phyloP scores from a whole-genome alignment of 2,888 invertebrate species.

The Abrostola tripartita region DNA sequence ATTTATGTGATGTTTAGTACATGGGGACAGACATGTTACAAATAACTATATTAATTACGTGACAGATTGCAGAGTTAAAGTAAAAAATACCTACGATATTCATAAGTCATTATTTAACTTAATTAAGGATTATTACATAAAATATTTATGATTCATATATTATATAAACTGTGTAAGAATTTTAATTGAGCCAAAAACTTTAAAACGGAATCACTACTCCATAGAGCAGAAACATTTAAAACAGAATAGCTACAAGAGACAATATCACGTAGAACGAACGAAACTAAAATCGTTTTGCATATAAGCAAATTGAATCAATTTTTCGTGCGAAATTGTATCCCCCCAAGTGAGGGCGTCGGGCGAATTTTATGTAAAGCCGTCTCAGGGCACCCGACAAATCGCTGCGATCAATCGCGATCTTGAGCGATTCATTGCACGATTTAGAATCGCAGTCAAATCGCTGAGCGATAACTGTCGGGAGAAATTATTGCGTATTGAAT shows the following conservation, averaged over 20 bases:
- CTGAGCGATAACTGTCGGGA: slow-evolving; percentile 44
- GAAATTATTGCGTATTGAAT: slow-evolving; percentile 46
- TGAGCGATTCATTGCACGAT: slow-evolving; percentile 55
- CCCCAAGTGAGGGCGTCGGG: slow-evolving; percentile 45
- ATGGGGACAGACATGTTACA: too few relatives aligned
- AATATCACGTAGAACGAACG: slow-evolving; percentile 45
- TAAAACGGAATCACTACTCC: slow-evolving; percentile 18
- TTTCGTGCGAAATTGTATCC: slow-evolving; percentile 77
- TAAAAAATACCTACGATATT: too few relatives aligned
- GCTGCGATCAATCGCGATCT: slow-evolving; percentile 60
- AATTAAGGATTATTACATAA: too few relatives aligned
- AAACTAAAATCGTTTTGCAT: slow-evolving; percentile 74
- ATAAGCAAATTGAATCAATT: slow-evolving; percentile 82
- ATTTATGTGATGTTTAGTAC: too few relatives aligned
- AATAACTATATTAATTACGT: too few relatives aligned
- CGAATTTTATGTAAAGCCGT: slow-evolving; percentile 59
- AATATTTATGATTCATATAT: too few relatives aligned
- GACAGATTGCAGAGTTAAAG: too few relatives aligned
- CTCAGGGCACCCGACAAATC: slow-evolving; percentile 62
- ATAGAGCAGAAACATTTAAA: slow-evolving; percentile 27
- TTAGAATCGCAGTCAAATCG: slow-evolving; percentile 55
- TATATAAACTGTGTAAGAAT: too few relatives aligned
- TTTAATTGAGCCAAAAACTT: not conserved
- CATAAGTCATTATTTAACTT: too few relatives aligned
- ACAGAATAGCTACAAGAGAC: slow-evolving; percentile 46